Evolutionary conservation across 2,113 vertebrate genomes (phyloP), one percentile per base, ranked within the genome.

Genomic region (Zeus faber): DNA sequence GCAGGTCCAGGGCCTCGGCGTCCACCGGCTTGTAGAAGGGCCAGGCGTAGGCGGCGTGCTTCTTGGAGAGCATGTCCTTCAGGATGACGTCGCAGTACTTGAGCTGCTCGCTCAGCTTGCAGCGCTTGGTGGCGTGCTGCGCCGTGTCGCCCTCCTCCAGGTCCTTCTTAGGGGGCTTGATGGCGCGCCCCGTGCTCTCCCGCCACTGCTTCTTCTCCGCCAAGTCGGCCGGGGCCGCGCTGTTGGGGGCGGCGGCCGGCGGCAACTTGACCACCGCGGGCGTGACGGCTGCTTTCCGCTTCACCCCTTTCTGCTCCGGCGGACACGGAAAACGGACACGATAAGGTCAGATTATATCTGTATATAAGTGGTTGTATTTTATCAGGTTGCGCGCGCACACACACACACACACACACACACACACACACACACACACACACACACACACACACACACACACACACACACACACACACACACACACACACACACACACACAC

Each of bases 11-110:
- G 6, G 93, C 94, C 76, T 93, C 89, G 0, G 92, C 92, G 0
- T 99, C 95, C n/a, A 98, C 95, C 0, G 96, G 97, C 72, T 92
- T 91, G 88, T 97, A 98, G 85, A 99, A 99, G 23, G 97, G 97
- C 97, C 97, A 98, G 0, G 97, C 97, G 0, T 94, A 95, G 45
- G 91, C 89, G 0, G 85, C 87, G 0, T 98, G 94, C 74, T 94
- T 99, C 88, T 94, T 98, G 0, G 94, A 97, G 5, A 98, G 88
- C 94, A 99, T 90, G 69, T 99, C 97, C 69, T 89, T 92, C 63
- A 99, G 91, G 70, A 98, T 95, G 51, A 87, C 90, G 54, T 89
- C 90, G 31, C 97, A 99, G 85, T 92, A 89, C 50, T 89, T 90
- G 50, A 99, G 90, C 74, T 95, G 93, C 65, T 94, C 90, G 0